These are phyloP conservation scores for Cygnus atratus DNA, from an alignment of 2,113 vertebrate genomes.

Conservation along the genomic window DNA sequence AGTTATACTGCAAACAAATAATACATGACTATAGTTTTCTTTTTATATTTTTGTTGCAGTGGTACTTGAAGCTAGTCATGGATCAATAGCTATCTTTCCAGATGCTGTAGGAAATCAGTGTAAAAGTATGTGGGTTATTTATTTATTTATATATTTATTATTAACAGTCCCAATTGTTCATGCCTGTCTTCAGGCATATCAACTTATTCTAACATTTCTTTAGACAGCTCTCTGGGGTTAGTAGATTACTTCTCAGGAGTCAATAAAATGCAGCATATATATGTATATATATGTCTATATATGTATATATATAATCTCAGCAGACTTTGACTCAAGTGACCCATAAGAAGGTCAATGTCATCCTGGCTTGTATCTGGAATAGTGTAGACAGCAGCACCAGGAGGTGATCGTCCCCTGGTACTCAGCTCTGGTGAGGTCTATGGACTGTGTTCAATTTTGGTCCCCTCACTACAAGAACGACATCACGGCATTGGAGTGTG, in stretches of 20 bases:
- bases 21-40: no score
- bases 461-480: no score
- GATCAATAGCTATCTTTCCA: background rate
- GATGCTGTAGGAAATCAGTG: background rate
- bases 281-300: no score
- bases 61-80: background rate
- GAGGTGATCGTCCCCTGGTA: no score
- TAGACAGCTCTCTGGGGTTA: background rate
- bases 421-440: no score
- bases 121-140: background rate
- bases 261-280: background rate
- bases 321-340: background rate
- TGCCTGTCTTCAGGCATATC: rapidly evolving
- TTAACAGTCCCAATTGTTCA: background rate
- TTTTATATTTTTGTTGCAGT: background rate
- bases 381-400: no score
- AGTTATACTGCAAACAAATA: background rate
- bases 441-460: no score
- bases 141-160: background rate
- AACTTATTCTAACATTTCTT: background rate
- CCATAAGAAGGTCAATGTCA: background rate
- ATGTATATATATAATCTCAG: no score
- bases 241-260: background rate
- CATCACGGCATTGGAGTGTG: no score
- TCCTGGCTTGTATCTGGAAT: no score